These are phyloP conservation scores for Chunga burmeisteri DNA, from an alignment of 2,113 vertebrate species.

Conservation along the genomic window DNA sequence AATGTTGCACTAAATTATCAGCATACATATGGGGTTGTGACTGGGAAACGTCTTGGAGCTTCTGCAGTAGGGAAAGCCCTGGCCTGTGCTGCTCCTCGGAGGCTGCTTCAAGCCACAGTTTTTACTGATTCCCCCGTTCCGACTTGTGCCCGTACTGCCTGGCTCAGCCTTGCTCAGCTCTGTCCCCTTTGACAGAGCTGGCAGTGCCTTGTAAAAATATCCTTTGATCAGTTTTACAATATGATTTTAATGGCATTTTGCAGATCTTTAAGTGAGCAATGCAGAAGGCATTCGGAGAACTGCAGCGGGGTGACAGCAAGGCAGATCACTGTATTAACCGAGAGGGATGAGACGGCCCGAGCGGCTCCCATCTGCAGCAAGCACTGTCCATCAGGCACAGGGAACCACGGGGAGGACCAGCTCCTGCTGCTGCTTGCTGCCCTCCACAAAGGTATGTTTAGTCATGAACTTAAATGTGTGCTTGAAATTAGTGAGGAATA, in stretches of 20 bases:
- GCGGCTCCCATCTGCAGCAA: background rate
- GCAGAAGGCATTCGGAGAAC: background rate
- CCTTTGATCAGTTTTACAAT: too few species aligned
- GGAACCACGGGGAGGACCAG: background rate
- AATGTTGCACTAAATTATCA: background rate
- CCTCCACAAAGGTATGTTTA: background rate
- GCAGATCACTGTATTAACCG: background rate
- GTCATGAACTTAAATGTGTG: rapidly evolving
- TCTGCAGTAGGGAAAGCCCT: background rate
- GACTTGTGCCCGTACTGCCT: rapidly evolving
- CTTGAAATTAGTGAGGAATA: background rate
- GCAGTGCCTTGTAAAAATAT: background rate
- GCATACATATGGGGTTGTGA: rapidly evolving
- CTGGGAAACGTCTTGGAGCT: background rate
- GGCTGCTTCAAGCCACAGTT: background rate
- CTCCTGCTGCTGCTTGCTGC: background rate
- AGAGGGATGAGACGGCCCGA: background rate
- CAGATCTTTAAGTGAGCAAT: too few species aligned
- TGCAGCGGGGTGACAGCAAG: background rate
- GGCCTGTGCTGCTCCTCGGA: background rate
- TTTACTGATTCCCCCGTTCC: rapidly evolving
- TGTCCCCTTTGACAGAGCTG: rapidly evolving
- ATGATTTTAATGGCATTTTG: background rate
- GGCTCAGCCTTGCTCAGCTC: background rate
- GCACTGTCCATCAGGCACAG: rapidly evolving